Evolutionary conservation across 2,888 invertebrate species (phyloP), one percentile per base, ranked within the genome.

Genomic region (Tryphoninae sp.): DNA sequence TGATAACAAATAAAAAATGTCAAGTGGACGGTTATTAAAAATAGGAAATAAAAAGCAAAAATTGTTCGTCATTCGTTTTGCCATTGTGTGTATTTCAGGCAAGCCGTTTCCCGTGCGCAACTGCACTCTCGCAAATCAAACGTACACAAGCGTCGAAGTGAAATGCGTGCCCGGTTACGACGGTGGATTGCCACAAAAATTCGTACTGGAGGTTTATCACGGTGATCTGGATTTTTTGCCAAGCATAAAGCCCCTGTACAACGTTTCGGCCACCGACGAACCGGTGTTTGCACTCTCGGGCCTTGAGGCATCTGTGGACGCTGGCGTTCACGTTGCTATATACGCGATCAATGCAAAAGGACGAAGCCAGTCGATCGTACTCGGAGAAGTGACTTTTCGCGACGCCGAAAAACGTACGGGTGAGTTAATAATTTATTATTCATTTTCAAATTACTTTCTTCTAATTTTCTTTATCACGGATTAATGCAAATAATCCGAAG

Each of bases 101-200:
- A 95, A 96, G 91, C 97, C 97, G 53, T 96, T 96, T 91, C 94
- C 96, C 73, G 97, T 97, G 68, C 95, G 95, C 83, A 97, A 97
- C 93, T 97, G 97, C 92, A 94, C 96, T 73, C 93, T 97, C 86
- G 95, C 95, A 92, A 97, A 97, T 92, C 96, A 96, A 91, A 97
- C 97, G 16, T 95, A 96, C 88, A 96, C 95, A 87, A 96, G 96
- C 81, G 96, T 96, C 86, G 95, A 96, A 92, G 96, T 97, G 86
- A 95, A 95, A 88, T 97, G 97, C 92, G 94, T 95, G 89, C 93
- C 96, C 26, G 96, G 96, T 86, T 97, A 97, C 93, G 97, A 97
- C 93, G 97, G 97, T 80, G 97, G 97, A 84, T 94, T 97, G 88
- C 96, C 97, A 80, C 97, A 97, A 93, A 94, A 94, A 91, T 97